A percentile compares a stretch with the other conserved stretches of the same genome.
Evolutionary conservation across 1,140 invertebrate species (phyloP).

Genomic region (Philopotamus ludificatus): DNA sequence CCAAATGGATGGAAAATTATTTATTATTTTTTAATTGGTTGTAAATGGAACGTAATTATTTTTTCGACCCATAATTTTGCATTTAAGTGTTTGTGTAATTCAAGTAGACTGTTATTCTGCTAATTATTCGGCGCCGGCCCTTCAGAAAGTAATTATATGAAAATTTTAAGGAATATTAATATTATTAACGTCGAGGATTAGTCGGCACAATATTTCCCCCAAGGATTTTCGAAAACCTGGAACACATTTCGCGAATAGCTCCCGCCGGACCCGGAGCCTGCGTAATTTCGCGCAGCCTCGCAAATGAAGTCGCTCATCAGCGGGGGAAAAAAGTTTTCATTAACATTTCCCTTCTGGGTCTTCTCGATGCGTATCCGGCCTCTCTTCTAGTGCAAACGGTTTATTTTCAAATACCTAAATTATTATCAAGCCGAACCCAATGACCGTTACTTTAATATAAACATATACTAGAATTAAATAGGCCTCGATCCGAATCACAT

Average conservation of each 20-base stretch:
- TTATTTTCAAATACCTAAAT: slow-evolving; percentile 10
- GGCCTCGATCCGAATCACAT: too few relatives aligned
- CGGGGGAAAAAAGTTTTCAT: slow-evolving; percentile 16
- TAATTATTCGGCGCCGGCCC: slow-evolving; percentile 1
- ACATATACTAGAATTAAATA: too few relatives aligned
- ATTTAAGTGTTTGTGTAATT: too few relatives aligned
- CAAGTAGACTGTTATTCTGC: too few relatives aligned
- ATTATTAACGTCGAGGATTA: neutral
- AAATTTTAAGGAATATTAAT: slow-evolving; percentile 1
- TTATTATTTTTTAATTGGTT: too few relatives aligned
- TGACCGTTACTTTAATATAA: too few relatives aligned
- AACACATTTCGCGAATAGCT: slow-evolving; percentile 10
- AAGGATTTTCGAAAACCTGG: neutral
- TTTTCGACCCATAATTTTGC: too few relatives aligned
- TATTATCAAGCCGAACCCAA: too few relatives aligned
- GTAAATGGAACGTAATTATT: too few relatives aligned
- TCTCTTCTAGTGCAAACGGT: neutral
- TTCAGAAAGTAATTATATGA: slow-evolving; percentile 4
- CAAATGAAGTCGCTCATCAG: slow-evolving; percentile 17
- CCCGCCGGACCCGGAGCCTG: neutral
- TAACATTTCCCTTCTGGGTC: neutral
- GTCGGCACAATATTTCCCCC: neutral
- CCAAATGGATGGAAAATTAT: too few relatives aligned
- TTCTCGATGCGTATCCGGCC: neutral
- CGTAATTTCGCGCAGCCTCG: neutral